Evolutionary conservation across 2,888 invertebrate genomes (phyloP), one percentile per base, ranked within the genome.

Genomic region (Metacarcinus magister): DNA sequence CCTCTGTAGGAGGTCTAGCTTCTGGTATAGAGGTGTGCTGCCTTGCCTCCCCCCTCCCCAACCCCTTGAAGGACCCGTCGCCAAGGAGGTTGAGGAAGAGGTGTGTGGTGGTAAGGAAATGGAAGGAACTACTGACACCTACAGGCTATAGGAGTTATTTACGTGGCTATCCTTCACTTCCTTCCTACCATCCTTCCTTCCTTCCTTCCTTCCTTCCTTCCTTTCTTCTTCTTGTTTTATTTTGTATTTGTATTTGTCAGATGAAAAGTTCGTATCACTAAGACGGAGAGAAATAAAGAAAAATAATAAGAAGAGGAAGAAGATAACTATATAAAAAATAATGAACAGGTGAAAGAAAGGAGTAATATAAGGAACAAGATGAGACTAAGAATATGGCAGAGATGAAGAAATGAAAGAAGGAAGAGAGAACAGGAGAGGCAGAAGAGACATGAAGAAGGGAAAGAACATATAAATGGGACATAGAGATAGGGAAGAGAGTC

Each of bases 91-190:
- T 28, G 82, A 28, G 32, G 32, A 67, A 19, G 23, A 67, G 19
- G 23, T 19, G 54, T 67, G 19, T 32, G 32, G 82, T 10, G 82
- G 28, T 10, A 13, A 13, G 32, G 82, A 32, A 82, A 13, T 28
- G 32, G 82, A 13, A 82, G 82, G 82, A 82, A 32, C 32, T 82
- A 82, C 82, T 82, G 32, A 82, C 82, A 82, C 82, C 32, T 82
- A 7, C 82, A 82, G 28, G 82, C 32, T 32, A 82, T 82, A 32
- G 28, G 82, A 82, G 32, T 67, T 67, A 2, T 19, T 67, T 67
- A 7, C 67, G 19, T 67, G 19, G 5, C 3, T 67, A 13, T 67
- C 67, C 13, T 67, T 19, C 23, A 13, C 19, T 67, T 67, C 19
- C 23, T 67, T 23, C 67, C 19, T 67, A 2, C 5, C 19, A 23